Percentiles rank a stretch among this genome's conserved stretches.
These are phyloP conservation scores for Grallaria varia DNA, from an alignment of 2,113 vertebrate species.

Conservation along the genomic window DNA sequence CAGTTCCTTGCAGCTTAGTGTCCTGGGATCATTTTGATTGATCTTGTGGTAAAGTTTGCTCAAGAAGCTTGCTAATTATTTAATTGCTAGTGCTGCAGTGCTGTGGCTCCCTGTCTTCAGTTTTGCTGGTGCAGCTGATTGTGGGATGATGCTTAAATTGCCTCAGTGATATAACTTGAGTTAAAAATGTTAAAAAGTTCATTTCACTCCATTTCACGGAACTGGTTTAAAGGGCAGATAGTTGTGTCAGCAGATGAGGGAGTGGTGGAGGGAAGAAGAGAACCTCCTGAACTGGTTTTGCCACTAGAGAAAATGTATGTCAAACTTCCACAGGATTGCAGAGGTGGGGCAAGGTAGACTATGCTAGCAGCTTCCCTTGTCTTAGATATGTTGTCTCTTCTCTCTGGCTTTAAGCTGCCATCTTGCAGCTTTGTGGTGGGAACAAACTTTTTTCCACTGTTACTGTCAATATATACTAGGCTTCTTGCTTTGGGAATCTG, in stretches of 20 bases:
- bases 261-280: neutral
- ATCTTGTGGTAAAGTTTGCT: neutral
- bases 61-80: neutral
- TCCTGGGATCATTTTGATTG: neutral
- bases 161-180: neutral
- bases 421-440: neutral
- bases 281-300: conserved; percentile 52
- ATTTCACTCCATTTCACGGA: neutral
- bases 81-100: neutral
- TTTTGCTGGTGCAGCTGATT: neutral
- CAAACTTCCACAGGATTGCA: neutral
- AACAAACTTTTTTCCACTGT: neutral
- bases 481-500: neutral
- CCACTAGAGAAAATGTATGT: neutral
- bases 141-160: neutral
- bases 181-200: neutral
- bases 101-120: neutral
- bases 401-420: neutral
- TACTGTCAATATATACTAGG: neutral
- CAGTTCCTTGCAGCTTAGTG: neutral
- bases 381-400: neutral
- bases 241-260: neutral
- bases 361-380: neutral
- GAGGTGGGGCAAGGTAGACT: neutral
- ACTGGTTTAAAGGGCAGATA: neutral